phyloP scores from a whole-genome alignment of 2,797 vertebrate species.

The Agapornis canus region DNA sequence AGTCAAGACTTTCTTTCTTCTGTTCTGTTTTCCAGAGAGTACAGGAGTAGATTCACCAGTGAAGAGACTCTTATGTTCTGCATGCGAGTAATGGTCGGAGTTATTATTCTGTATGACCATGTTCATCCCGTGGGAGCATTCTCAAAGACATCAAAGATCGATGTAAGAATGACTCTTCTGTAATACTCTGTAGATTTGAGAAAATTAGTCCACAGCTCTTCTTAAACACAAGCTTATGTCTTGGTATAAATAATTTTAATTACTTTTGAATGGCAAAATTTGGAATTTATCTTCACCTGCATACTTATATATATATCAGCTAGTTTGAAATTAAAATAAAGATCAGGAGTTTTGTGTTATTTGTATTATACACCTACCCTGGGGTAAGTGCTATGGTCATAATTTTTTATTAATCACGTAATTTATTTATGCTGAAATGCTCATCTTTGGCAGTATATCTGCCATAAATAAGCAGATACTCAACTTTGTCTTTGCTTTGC shows the following conservation, averaged over 20 bases:
- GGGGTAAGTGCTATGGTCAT: background rate
- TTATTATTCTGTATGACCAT: conserved; percentile 98
- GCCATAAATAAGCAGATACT: background rate
- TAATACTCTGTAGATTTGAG: background rate
- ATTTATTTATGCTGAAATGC: background rate
- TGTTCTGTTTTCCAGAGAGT: conserved; percentile 84
- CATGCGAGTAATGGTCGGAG: conserved; percentile 99
- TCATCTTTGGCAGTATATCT: background rate
- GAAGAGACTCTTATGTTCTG: conserved; percentile 97
- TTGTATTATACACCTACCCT: background rate
- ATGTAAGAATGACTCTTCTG: conserved; percentile 81
- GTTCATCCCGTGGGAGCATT: conserved; percentile 98
- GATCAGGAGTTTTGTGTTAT: background rate
- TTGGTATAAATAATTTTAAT: background rate
- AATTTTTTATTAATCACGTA: background rate
- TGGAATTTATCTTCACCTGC: background rate
- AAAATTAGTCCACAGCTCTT: background rate
- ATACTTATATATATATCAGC: background rate
- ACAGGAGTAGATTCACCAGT: conserved; percentile 94
- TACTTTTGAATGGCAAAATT: background rate
- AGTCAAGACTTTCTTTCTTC: background rate
- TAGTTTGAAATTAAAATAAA: background rate
- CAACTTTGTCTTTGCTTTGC: background rate
- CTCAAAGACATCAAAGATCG: conserved; percentile 98
- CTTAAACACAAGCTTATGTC: background rate